phyloP scores from a whole-genome alignment of 35 echinoderm and acorn worm genomes.

The Hemicentrotus pulcherrimus region DNA sequence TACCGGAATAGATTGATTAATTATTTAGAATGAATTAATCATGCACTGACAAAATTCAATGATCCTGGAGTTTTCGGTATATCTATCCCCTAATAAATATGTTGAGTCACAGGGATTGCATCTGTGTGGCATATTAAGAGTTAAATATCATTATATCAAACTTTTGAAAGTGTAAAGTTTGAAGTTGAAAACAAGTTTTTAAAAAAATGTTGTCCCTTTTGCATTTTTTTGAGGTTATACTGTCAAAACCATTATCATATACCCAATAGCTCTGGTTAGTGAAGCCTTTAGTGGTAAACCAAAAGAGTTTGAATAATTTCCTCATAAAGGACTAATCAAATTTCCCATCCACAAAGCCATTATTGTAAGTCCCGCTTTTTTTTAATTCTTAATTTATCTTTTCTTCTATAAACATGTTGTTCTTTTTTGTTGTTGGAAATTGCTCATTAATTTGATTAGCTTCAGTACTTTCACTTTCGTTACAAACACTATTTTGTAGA shows the following conservation, averaged over 20 bases:
- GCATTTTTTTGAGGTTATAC: neutral
- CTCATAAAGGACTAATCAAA: neutral
- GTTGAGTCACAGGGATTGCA: no score
- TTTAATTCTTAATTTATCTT: neutral
- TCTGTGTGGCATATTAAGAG: no score
- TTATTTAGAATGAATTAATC: no score
- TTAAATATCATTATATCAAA: no score
- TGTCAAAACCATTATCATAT: neutral
- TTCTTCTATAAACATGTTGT: neutral
- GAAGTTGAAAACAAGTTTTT: no score
- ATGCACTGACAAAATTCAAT: no score
- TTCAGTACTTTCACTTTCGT: neutral
- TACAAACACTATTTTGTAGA: slow-evolving; percentile 4
- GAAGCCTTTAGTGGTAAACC: neutral
- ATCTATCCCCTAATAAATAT: no score
- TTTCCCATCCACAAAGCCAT: neutral
- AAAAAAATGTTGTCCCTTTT: no score
- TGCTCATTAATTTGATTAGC: slow-evolving; percentile 4
- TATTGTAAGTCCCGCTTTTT: neutral
- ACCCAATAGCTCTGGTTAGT: neutral
- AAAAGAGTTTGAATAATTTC: neutral
- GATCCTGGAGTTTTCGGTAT: no score
- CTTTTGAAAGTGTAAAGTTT: no score
- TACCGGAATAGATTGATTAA: no score
- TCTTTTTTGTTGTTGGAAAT: neutral